phyloP scores from a whole-genome alignment of 2,113 vertebrate genomes.

The Callipepla californica region DNA sequence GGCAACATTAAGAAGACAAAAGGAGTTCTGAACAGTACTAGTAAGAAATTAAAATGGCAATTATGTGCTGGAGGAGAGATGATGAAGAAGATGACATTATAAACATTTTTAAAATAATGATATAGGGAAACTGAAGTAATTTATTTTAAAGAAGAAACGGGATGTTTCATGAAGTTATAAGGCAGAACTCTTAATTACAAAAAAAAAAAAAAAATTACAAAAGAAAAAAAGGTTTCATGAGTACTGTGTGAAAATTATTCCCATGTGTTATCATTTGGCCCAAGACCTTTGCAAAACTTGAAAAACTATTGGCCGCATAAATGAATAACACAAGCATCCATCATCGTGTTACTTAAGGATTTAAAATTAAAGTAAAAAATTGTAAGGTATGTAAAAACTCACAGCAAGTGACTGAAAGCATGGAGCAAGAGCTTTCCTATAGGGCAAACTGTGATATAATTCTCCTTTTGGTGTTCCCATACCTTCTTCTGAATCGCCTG shows the following conservation, averaged over 20 bases:
- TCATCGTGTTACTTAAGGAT: neutral
- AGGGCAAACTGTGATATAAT: neutral
- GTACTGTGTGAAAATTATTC: conserved; percentile 18
- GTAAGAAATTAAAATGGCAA: neutral
- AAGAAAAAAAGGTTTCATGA: neutral
- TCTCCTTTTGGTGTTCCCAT: neutral
- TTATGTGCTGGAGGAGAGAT: neutral
- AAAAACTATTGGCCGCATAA: neutral
- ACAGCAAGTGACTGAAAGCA: neutral
- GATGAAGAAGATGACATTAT: neutral
- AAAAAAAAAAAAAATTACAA: neutral
- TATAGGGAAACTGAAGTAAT: neutral
- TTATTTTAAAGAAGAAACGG: neutral
- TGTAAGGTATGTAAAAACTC: neutral
- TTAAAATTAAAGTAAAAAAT: neutral
- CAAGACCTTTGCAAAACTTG: neutral
- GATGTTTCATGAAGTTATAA: neutral
- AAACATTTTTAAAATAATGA: neutral
- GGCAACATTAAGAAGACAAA: neutral
- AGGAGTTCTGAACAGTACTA: neutral
- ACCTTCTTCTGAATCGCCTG: conserved; percentile 33
- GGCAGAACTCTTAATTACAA: neutral
- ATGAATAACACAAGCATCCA: neutral
- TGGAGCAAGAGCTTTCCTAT: neutral
- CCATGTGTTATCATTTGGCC: conserved; percentile 30